Base-by-base conservation (phyloP, 1,140 invertebrate species). In the Ctenoplectra terminalis region DNA sequence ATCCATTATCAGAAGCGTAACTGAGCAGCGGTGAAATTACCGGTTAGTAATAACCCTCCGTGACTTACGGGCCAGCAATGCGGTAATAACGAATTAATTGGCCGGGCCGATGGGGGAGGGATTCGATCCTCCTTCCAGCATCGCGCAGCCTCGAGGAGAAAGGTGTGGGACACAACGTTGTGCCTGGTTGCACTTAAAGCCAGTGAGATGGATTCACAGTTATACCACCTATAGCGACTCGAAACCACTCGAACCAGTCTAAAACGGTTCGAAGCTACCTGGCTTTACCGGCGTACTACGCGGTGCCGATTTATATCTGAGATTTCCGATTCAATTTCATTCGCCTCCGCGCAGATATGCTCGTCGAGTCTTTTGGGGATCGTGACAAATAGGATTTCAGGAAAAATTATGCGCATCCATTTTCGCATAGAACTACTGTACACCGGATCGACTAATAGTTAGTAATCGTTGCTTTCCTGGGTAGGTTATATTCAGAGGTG, bases 11-110 rank as follows among this genome's bases (percentile, higher is more conserved):
- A 81, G 73, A 61, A 87, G 87, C 85, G 82, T 87, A 82, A 88
- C 88, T 83, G 85, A 90, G 73, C 86, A 89, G 90, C 90, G 88
- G 87, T 88, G 88, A 84, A 83, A 91, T 90, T 91, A 92, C 88
- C 77, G 77, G 87, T 90, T 81, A 75, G 58, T 70, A 81, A 84
- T 82, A 89, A 72, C 77, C 85, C 77, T 86, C 87, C 88, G 90
- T 90, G 87, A 87, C 75, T 89, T 87, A 83, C 84, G 79, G 70
- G 61, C 73, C 66, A 77, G 81, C 79, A 81, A 88, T 90, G 87
- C 83, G 86, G 78, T 85, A 88, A 88, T 88, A 86, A 85, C 77
- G 84, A 88, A 88, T 88, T 88, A 88, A 88, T 88, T 88, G 87
- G 72, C 48, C 54, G 67, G 29, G 66, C 58, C 17, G 13, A 40